Conservation (phyloP, 2,113 vertebrate genomes). For the Notothenia rossii region DNA sequence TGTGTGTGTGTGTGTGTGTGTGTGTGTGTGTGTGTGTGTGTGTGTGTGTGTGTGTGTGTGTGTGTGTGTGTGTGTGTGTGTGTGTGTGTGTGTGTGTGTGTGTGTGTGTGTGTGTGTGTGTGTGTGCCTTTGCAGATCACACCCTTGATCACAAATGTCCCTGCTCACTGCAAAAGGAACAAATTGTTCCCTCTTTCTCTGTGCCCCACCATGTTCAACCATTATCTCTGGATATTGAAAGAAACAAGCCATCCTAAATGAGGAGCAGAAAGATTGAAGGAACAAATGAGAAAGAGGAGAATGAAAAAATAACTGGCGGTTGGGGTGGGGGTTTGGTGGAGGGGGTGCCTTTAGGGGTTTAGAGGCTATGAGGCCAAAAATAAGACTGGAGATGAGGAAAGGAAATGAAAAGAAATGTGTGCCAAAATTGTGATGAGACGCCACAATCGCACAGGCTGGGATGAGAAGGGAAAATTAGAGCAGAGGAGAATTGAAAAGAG, state of each 20-base stretch:
- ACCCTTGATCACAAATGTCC: conserved; percentile 69
- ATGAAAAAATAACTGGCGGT: conserved; percentile 16
- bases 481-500: conserved; percentile 62
- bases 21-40: conserved; percentile 27
- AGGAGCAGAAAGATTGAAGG: conserved; percentile 67
- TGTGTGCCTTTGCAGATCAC: conserved; percentile 51
- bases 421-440: conserved; percentile 76
- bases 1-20: conserved; percentile 27
- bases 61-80: conserved; percentile 22
- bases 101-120: conserved; percentile 45
- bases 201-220: conserved; percentile 68
- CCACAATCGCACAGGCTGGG: conserved; percentile 53
- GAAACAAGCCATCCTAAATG: conserved; percentile 79
- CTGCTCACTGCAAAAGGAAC: conserved; percentile 73
- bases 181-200: conserved; percentile 80
- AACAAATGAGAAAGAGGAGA: conserved; percentile 48
- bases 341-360: conserved; percentile 38
- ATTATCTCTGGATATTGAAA: conserved; percentile 83
- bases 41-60: conserved; percentile 46
- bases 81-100: conserved; percentile 25
- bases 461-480: conserved; percentile 71
- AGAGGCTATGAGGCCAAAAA: conserved; percentile 62
- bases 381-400: conserved; percentile 76
- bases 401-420: conserved; percentile 76
- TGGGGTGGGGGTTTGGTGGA: conserved; percentile 35